Base-by-base conservation (phyloP, 2,113 vertebrate species). In the Zingel zingel region DNA sequence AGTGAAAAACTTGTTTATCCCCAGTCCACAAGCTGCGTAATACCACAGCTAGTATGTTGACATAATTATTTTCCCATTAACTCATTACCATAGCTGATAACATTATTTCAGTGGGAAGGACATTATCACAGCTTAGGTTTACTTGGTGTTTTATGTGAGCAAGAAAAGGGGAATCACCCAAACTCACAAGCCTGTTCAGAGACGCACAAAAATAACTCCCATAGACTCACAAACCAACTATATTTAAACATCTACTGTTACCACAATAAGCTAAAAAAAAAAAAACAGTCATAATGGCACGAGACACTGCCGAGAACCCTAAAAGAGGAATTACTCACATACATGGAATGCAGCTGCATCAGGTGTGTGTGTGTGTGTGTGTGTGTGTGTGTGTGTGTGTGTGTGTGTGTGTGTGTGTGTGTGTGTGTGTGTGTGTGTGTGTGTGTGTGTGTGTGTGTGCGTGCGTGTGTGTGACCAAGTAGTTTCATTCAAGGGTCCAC, bases 281-380 rank as follows among this genome's bases (percentile, higher is more conserved):
- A 10, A 5, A 43, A 76, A 25, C 39, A 72, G 76, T 86, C 83
- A 83, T 23, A 25, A 3, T 10, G 23, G 51, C 45, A 8, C 77
- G 85, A 90, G 43, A 68, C 23, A 2, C 30, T 6, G 3, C 25
- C 76, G 27, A 48, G 33, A 66, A 33, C 21, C 25, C 10, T 23
- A 23, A 83, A 86, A 74, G 27, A 81, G 70, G 81, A 88, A 86
- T 84, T 79, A 87, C 57, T 88, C 84, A 78, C 23, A 45, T 39
- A 5, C 1, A 4, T 53, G 80, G 79, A 85, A 89, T 67, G 30
- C n/a, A 36, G 39, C 25, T 30, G 15, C 39, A 39, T 39, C 9
- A 6, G 39, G 39, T 39, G 39, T 10, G 39, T 39, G 39, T 39
- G 8, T 10, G 36, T 39, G 36, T 39, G 36, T 9, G 36, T 9